Conservation (phyloP, 2,888 invertebrate species). For the Opisthograptis luteolata region DNA sequence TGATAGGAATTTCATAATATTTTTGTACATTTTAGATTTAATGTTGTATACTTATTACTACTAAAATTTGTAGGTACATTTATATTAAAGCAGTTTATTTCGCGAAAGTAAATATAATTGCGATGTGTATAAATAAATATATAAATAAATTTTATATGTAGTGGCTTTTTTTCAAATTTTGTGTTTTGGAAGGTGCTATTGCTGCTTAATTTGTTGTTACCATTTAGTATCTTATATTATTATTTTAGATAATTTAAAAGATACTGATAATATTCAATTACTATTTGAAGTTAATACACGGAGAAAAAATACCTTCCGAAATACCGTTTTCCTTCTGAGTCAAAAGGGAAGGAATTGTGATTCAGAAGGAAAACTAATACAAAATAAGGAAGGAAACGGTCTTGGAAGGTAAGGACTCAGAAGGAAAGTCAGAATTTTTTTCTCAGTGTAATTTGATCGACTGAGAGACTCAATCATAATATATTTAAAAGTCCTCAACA, state of each 20-base stretch:
- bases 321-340: too few relatives aligned
- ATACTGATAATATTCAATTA: conserved; percentile 31
- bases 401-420: too few relatives aligned
- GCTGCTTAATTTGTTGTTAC: conserved; percentile 56
- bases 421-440: too few relatives aligned
- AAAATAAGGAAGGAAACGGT: too few relatives aligned
- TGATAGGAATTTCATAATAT: conserved; percentile 6
- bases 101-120: background rate
- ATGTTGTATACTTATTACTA: conserved; percentile 40
- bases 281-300: background rate
- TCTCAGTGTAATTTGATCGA: conserved; percentile 4
- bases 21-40: conserved; percentile 38
- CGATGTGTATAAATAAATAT: conserved; percentile 25
- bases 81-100: too few relatives aligned
- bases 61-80: conserved; percentile 20
- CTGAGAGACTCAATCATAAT: background rate
- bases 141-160: too few relatives aligned
- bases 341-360: too few relatives aligned
- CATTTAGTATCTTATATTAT: conserved; percentile 63
- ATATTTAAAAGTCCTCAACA: too few relatives aligned
- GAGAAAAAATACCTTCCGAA: too few relatives aligned
- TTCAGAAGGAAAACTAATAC: too few relatives aligned
- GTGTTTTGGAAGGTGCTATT: conserved; percentile 66
- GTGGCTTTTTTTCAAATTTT: conserved; percentile 47
- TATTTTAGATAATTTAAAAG: conserved; percentile 55